Conservation (phyloP, 2,113 vertebrate genomes). For the Galemys pyrenaicus region DNA sequence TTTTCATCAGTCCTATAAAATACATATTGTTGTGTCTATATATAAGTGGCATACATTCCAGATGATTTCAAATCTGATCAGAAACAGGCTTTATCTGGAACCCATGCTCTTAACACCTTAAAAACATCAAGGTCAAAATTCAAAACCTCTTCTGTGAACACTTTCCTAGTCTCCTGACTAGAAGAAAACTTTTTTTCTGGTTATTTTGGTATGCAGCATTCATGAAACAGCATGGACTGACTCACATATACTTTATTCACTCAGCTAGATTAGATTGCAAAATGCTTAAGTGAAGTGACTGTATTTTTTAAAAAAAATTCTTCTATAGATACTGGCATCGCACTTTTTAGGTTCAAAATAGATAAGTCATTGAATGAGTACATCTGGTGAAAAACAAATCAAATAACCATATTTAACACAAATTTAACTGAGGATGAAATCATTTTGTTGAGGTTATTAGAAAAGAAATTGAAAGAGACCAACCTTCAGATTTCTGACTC, state of each 20-base stretch:
- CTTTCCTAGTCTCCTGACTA: not conserved
- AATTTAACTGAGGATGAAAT: not conserved
- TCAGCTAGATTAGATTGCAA: not conserved
- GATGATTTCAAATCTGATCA: not conserved
- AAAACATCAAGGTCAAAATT: not conserved
- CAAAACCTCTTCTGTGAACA: not conserved
- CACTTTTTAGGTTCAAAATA: not conserved
- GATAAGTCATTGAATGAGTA: not conserved
- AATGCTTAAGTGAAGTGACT: not conserved
- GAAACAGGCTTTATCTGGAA: not conserved
- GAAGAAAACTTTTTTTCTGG: not conserved
- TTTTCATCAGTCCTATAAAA: not conserved
- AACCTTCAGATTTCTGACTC: not conserved
- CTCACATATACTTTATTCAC: not conserved
- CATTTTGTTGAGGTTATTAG: conserved; percentile 11
- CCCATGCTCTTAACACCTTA: not conserved
- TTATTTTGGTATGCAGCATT: not conserved
- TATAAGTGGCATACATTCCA: not conserved
- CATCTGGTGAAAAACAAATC: not conserved
- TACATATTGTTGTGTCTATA: not conserved
- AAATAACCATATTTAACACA: not conserved
- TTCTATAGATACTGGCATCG: not conserved
- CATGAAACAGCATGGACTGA: not conserved
- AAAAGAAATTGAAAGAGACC: not conserved
- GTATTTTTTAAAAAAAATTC: not conserved